Base-by-base conservation (phyloP, 2,797 vertebrate species). In the Gadopsis marmoratus region DNA sequence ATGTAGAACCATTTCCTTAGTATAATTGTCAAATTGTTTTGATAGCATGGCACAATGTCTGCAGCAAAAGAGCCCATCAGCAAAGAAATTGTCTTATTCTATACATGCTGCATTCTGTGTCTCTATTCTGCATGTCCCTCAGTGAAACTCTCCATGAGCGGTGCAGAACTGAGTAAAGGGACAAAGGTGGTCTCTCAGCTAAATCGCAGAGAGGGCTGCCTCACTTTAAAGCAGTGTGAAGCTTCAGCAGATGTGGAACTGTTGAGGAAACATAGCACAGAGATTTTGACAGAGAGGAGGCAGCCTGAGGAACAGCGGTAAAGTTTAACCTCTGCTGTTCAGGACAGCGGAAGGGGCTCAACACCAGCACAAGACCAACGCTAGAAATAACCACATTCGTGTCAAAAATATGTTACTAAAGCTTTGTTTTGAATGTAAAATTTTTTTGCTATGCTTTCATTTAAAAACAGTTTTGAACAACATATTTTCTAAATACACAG, bases 1-100 rank as follows among this genome's bases (percentile, higher is more conserved):
- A 23, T 23, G 58, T 43, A 10, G 11, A 77, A 9, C 69, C 0
- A 45, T 23, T 66, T 56, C 23, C 10, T 35, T 21, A 21, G 16
- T 45, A 41, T 51, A 48, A 72, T 16, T 79, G 66, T 79, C 39
- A 60, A 63, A 76, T 78, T 70, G 35, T 29, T 50, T 56, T 64
- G 41, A 74, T 59, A 17, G 39, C 45, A 35, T 39, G n/a, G 29
- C 6, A 48, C 51, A 67, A 29, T 3, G 12, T 53, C 55, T 21
- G 33, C 9, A 39, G 26, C 60, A 29, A 56, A 47, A 7, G 16
- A 73, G 23, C 39, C 51, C 4, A 45, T 58, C 14, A 16, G 59
- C 10, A 48, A 41, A 53, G 37, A 71, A 66, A 70, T 1, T n/a
- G 43, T 0, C 29, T 82, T 41, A 51, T 64, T 66, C 23, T 48